A percentile compares a stretch with the other conserved stretches of the same genome.
Evolutionary conservation across 2,888 invertebrate genomes (phyloP).

Genomic region (Callinectes sapidus): DNA sequence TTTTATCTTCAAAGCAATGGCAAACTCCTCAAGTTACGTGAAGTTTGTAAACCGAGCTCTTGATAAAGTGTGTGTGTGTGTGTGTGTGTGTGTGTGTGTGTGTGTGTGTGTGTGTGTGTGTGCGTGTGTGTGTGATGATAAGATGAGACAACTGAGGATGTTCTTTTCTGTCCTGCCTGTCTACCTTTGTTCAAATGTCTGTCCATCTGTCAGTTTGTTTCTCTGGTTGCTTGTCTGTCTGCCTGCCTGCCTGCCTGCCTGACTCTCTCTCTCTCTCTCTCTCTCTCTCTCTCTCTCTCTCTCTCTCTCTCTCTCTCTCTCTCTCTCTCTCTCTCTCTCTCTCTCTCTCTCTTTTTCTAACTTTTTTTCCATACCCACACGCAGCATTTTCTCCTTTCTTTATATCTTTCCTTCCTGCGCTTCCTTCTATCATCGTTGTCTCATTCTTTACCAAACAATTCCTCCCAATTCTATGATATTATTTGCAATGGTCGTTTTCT

Average conservation of each 20-base stretch:
- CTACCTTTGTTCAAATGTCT: background rate
- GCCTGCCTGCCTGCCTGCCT: background rate
- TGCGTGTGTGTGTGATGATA: slow-evolving; percentile 8
- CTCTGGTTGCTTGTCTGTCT: background rate
- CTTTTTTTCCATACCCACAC: background rate
- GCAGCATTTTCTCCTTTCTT: background rate
- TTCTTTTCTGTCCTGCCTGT: background rate
- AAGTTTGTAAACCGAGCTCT: background rate
- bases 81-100: background rate
- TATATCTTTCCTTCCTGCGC: background rate
- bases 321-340: background rate
- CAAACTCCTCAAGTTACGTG: background rate
- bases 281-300: slow-evolving; percentile 17
- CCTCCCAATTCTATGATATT: background rate
- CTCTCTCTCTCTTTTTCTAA: background rate
- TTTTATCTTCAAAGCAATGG: slow-evolving; percentile 31
- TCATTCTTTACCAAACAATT: background rate
- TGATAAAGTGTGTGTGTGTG: slow-evolving; percentile 30
- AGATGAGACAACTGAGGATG: background rate
- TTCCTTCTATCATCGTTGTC: background rate
- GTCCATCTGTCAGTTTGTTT: background rate
- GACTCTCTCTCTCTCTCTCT: slow-evolving; percentile 18
- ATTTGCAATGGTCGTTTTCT: background rate
- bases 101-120: slow-evolving; percentile 8
- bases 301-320: slow-evolving; percentile 6